phyloP scores from a whole-genome alignment of 2,797 vertebrate species.

The Florisuga fusca region DNA sequence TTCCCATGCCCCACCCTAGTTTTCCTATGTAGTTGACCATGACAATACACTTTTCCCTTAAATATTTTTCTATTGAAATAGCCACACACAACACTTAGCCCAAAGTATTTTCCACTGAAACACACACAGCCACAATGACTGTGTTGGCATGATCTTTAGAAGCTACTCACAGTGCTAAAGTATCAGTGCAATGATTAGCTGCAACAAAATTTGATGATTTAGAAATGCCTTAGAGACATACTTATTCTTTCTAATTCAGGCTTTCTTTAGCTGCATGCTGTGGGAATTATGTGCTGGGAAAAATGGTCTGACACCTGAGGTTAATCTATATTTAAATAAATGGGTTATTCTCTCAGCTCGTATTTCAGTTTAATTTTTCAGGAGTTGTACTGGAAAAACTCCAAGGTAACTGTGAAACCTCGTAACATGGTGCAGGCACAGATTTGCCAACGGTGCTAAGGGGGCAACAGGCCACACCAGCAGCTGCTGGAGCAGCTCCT shows the following conservation, averaged over 20 bases:
- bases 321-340: slow-evolving; percentile 54
- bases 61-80: slow-evolving; percentile 46
- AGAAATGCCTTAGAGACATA: neutral
- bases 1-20: neutral
- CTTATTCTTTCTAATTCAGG: neutral
- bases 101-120: slow-evolving; percentile 40
- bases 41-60: slow-evolving; percentile 25
- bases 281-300: neutral
- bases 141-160: slow-evolving; percentile 22
- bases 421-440: neutral
- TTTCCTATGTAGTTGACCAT: neutral
- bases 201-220: neutral
- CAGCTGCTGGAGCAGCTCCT: neutral
- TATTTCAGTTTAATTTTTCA: slow-evolving; percentile 43
- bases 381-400: slow-evolving; percentile 40
- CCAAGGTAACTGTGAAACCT: slow-evolving; percentile 31
- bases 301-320: neutral
- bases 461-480: neutral
- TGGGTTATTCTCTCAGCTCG: slow-evolving; percentile 4
- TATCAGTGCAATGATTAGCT: neutral
- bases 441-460: neutral
- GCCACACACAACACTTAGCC: neutral
- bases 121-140: neutral
- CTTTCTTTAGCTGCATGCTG: neutral
- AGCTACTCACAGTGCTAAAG: slow-evolving; percentile 3